Evolutionary conservation across 2,113 vertebrate genomes (phyloP).

Genomic region (Tragelaphus strepsiceros): DNA sequence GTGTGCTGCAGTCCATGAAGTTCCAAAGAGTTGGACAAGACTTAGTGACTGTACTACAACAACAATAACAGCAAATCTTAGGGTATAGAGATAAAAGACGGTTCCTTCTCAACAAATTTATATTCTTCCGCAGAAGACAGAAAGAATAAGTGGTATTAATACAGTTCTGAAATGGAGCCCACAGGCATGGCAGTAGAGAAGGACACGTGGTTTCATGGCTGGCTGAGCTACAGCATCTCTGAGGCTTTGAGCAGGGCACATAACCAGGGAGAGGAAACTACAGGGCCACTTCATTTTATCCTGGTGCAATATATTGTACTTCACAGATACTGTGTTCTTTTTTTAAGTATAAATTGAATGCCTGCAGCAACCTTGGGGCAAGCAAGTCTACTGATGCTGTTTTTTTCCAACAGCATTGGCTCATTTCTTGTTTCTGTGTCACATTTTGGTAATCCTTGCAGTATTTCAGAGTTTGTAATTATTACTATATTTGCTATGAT

Average conservation of each 20-base stretch:
- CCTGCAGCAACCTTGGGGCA: neutral
- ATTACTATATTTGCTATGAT: neutral
- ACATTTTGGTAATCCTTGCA: neutral
- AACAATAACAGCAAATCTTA: neutral
- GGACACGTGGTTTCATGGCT: neutral
- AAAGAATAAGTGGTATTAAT: neutral
- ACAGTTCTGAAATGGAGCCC: neutral
- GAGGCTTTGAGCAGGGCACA: neutral
- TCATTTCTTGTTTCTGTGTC: neutral
- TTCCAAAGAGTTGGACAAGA: neutral
- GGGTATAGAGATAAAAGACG: neutral
- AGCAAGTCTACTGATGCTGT: neutral
- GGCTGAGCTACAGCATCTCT: neutral
- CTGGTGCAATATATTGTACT: neutral
- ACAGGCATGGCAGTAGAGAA: neutral
- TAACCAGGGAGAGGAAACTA: neutral
- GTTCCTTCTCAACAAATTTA: slow-evolving; percentile 57
- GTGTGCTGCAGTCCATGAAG: neutral
- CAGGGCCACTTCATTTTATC: neutral
- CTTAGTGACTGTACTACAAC: neutral
- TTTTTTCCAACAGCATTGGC: neutral
- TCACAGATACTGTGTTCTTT: neutral
- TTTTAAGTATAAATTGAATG: neutral
- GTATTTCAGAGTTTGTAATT: neutral
- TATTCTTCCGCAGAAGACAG: neutral